These are phyloP conservation scores for Apostichopus parvimensis DNA, from an alignment of 35 echinoderm and acorn worm species.

Conservation along the genomic window DNA sequence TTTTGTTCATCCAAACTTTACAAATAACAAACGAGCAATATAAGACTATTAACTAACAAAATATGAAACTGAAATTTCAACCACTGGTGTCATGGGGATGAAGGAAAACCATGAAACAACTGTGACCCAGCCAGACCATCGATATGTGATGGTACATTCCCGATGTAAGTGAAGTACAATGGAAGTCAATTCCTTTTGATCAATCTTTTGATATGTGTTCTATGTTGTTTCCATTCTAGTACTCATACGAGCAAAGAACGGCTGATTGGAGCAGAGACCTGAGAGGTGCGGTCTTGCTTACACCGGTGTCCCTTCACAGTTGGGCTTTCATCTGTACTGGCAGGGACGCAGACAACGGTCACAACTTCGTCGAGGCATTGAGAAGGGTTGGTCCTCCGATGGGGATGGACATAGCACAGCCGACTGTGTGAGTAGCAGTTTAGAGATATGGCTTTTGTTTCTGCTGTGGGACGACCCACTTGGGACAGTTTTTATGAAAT, in stretches of 20 bases:
- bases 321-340: slow-evolving; percentile 68
- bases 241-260: slow-evolving; percentile 56
- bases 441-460: too few species aligned
- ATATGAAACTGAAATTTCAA: too few species aligned
- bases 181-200: neutral
- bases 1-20: too few species aligned
- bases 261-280: slow-evolving; percentile 75
- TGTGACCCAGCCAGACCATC: too few species aligned
- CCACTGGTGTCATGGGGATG: too few species aligned
- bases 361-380: slow-evolving; percentile 64
- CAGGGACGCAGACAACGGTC: slow-evolving; percentile 34
- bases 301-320: slow-evolving; percentile 20
- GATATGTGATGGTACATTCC: too few species aligned
- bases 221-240: neutral
- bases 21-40: too few species aligned
- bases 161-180: too few species aligned
- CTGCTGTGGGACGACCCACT: too few species aligned
- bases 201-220: neutral
- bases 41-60: too few species aligned
- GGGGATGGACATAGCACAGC: slow-evolving; percentile 67
- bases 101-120: too few species aligned
- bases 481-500: too few species aligned
- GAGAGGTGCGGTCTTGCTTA: slow-evolving; percentile 51
- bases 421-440: slow-evolving; percentile 55
- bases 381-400: slow-evolving; percentile 61